phyloP scores from a whole-genome alignment of 2,888 invertebrate genomes.

The Euplexia lucipara region DNA sequence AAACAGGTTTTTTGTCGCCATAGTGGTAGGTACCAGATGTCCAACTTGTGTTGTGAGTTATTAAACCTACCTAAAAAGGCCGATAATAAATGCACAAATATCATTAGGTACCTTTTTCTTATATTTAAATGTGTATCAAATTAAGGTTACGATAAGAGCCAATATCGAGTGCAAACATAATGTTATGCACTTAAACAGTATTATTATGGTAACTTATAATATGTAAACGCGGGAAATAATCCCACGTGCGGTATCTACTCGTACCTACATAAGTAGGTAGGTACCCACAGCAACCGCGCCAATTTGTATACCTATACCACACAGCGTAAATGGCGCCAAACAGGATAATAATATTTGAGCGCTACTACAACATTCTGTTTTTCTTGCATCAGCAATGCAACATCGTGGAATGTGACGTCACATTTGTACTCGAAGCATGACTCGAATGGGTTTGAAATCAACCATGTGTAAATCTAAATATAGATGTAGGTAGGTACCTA shows the following conservation, averaged over 20 bases:
- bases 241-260: too few relatives aligned
- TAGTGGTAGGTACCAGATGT: too few relatives aligned
- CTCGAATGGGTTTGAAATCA: background rate
- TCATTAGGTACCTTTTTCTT: too few relatives aligned
- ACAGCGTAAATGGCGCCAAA: slow-evolving; percentile 12
- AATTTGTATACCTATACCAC: background rate
- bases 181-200: too few relatives aligned
- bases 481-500: slow-evolving; percentile 4
- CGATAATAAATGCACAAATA: background rate
- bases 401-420: slow-evolving; percentile 19
- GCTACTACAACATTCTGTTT: slow-evolving; percentile 2
- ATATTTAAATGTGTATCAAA: background rate
- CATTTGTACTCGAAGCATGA: background rate
- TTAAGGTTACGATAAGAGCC: background rate
- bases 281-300: background rate
- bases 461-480: slow-evolving; percentile 3
- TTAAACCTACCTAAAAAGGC: too few relatives aligned
- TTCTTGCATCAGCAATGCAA: slow-evolving; percentile 41
- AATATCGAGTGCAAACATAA: too few relatives aligned
- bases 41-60: too few relatives aligned
- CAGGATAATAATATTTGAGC: slow-evolving; percentile 10
- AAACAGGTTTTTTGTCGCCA: too few relatives aligned
- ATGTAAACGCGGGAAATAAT: background rate
- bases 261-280: background rate
- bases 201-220: too few relatives aligned